phyloP scores from a whole-genome alignment of 2,888 invertebrate genomes.

The Lottia gigantea region DNA sequence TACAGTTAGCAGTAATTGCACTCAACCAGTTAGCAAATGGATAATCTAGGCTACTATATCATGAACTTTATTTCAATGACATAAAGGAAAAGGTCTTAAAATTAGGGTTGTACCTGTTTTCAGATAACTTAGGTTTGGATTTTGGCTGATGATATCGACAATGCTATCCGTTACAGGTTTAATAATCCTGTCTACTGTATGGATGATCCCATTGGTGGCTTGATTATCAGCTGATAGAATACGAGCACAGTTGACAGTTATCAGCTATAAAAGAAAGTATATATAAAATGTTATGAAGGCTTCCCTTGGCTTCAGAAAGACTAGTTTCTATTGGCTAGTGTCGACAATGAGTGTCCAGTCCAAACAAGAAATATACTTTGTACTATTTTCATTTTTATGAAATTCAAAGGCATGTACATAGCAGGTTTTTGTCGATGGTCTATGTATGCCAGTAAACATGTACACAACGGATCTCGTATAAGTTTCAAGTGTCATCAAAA shows the following conservation, averaged over 20 bases:
- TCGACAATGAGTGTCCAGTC: too few species aligned
- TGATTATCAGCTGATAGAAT: conserved; percentile 75
- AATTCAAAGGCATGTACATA: neutral
- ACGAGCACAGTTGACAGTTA: conserved; percentile 78
- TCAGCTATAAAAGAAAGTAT: conserved; percentile 56
- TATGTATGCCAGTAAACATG: neutral
- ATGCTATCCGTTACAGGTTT: conserved; percentile 71
- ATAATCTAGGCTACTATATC: too few species aligned
- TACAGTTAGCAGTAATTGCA: too few species aligned
- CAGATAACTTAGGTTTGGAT: conserved; percentile 74
- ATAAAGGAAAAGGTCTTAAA: too few species aligned
- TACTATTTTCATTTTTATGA: too few species aligned
- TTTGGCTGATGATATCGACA: conserved; percentile 73
- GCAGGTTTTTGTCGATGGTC: neutral
- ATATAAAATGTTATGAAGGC: too few species aligned
- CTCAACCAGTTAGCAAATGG: too few species aligned
- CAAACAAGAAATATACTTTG: too few species aligned
- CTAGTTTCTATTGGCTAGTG: too few species aligned
- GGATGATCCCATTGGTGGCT: conserved; percentile 77
- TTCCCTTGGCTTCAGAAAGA: too few species aligned
- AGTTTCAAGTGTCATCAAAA: neutral
- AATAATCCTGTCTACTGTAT: conserved; percentile 75
- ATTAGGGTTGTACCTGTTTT: conserved; percentile 63
- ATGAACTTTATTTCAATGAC: too few species aligned
- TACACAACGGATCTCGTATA: neutral